A percentile compares a stretch with the other conserved stretches of the same genome.
phyloP scores from a whole-genome alignment of 1,140 invertebrate genomes.

The Pseudomyrmex sp. region DNA sequence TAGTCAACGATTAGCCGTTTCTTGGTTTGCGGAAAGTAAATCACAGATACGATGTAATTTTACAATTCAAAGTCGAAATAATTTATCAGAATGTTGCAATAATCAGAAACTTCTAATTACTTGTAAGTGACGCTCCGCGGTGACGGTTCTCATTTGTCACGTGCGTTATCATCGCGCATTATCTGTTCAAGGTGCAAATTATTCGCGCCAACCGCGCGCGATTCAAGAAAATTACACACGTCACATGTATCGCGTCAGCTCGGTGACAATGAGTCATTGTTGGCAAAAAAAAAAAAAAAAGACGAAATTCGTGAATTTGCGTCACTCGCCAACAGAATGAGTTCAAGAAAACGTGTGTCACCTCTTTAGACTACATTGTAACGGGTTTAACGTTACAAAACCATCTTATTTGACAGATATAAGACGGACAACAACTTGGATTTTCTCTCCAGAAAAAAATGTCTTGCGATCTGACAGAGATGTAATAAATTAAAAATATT shows the following conservation, averaged over 20 bases:
- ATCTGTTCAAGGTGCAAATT: slow-evolving; percentile 45
- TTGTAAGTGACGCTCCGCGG: not conserved
- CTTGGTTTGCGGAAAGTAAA: not conserved
- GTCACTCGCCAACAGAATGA: too few relatives aligned
- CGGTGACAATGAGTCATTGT: not conserved
- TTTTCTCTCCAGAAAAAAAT: not conserved
- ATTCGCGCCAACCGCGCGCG: not conserved
- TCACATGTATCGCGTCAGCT: not conserved
- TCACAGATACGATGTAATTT: not conserved
- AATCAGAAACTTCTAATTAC: slow-evolving; percentile 15
- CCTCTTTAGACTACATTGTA: too few relatives aligned
- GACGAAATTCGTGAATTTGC: not conserved
- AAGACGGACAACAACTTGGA: not conserved
- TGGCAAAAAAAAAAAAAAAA: not conserved
- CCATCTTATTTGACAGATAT: slow-evolving; percentile 6
- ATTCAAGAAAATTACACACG: slow-evolving; percentile 16
- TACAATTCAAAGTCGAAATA: not conserved
- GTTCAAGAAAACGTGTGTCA: too few relatives aligned
- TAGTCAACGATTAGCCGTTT: too few relatives aligned
- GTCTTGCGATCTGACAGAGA: too few relatives aligned
- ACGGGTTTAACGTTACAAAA: not conserved
- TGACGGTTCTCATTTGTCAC: slow-evolving; percentile 24
- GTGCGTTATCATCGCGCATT: slow-evolving; percentile 17
- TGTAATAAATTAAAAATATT: too few relatives aligned
- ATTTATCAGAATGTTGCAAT: slow-evolving; percentile 8